A percentile compares a stretch with the other conserved stretches of the same genome.
phyloP scores from a whole-genome alignment of 2,888 invertebrate species.

The Pyrrhia umbra region DNA sequence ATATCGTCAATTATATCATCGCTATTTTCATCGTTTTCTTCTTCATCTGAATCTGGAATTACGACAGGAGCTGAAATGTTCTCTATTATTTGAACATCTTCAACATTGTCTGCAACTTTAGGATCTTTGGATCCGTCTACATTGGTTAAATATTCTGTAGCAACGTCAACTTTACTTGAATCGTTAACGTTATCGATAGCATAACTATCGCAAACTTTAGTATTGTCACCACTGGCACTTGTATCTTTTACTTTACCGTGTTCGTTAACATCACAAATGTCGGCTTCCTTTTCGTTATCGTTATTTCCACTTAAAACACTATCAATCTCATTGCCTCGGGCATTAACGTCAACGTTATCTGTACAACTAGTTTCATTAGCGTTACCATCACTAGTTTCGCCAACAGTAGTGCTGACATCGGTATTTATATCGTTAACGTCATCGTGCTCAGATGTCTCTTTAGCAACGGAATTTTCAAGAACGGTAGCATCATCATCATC shows the following conservation, averaged over 20 bases:
- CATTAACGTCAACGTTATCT: conserved; percentile 22
- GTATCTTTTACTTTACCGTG: neutral
- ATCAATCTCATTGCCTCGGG: neutral
- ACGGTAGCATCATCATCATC: too few relatives aligned
- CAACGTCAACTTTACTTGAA: neutral
- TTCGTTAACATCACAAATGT: neutral
- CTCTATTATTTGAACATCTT: conserved; percentile 38
- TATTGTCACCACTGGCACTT: too few relatives aligned
- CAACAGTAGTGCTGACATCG: neutral
- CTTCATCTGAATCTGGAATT: conserved; percentile 38
- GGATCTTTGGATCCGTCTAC: neutral
- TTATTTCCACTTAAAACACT: neutral
- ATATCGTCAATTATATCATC: neutral
- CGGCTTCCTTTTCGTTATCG: neutral
- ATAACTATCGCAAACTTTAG: neutral
- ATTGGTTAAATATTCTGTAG: conserved; percentile 30
- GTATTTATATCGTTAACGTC: neutral
- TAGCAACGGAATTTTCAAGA: too few relatives aligned
- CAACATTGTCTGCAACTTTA: neutral
- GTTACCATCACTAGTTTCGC: neutral
- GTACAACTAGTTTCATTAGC: neutral
- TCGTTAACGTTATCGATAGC: neutral
- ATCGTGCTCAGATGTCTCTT: neutral
- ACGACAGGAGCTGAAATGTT: conserved; percentile 7
- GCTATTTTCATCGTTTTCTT: neutral